Evolutionary conservation across 2,888 invertebrate species (phyloP).

Genomic region (Pegoplata infirma): DNA sequence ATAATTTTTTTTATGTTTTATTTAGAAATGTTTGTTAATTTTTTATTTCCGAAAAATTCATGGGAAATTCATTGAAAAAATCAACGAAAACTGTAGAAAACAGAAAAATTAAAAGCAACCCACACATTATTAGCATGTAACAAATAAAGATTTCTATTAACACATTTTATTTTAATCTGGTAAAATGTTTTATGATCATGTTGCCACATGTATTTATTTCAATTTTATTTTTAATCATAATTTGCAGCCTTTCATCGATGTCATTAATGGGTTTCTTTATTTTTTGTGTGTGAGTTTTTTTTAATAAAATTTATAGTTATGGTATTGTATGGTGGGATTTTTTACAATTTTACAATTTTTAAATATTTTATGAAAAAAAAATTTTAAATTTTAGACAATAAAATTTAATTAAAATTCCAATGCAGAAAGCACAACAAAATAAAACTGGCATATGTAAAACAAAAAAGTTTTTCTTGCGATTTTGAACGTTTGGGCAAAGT

Average conservation of each 20-base stretch:
- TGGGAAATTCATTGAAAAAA: constrained; percentile 22
- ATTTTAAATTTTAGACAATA: not conserved
- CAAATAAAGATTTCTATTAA: constrained; percentile 7
- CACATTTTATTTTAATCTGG: constrained; percentile 29
- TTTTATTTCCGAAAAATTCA: constrained; percentile 12
- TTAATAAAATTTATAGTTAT: constrained; percentile 9
- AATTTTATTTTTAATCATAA: constrained; percentile 11
- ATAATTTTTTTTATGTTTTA: constrained; percentile 26
- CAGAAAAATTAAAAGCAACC: not conserved
- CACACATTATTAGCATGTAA: constrained; percentile 24
- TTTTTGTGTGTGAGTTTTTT: not conserved
- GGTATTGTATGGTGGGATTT: not conserved
- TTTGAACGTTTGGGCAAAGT: too few species aligned
- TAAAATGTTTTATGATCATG: constrained; percentile 36
- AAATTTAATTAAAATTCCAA: constrained; percentile 14
- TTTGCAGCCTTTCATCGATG: constrained; percentile 41
- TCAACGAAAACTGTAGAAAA: too few species aligned
- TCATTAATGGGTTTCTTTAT: too few species aligned
- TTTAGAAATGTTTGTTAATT: constrained; percentile 30
- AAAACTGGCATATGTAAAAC: too few species aligned
- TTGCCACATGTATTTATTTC: constrained; percentile 51
- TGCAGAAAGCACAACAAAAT: too few species aligned
- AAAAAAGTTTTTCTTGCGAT: too few species aligned
- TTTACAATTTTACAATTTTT: not conserved
- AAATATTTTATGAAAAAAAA: too few species aligned